phyloP scores from a whole-genome alignment of 1,140 invertebrate species.

The Megathymus violae region DNA sequence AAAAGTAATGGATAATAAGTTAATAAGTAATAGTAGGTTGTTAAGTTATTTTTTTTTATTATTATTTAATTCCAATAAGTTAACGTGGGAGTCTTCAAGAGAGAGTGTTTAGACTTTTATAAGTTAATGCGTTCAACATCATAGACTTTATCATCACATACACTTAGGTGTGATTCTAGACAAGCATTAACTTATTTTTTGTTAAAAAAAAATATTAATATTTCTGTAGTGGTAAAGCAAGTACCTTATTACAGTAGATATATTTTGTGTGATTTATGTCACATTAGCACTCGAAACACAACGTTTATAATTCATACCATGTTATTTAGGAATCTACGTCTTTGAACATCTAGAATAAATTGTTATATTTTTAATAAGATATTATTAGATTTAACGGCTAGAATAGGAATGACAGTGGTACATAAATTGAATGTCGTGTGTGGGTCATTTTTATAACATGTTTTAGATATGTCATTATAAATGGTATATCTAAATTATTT shows the following conservation, averaged over 20 bases:
- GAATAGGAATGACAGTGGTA: constrained; percentile 1
- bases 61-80: no score
- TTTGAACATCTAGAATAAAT: constrained; percentile 4
- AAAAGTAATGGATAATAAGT: no score
- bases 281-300: constrained; percentile 33
- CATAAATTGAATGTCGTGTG: constrained; percentile 11
- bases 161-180: no score
- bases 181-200: no score
- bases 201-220: no score
- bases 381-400: constrained; percentile 26
- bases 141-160: no score
- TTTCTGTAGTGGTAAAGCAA: background rate
- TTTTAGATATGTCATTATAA: background rate
- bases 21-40: no score
- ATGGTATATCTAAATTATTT: background rate
- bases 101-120: no score
- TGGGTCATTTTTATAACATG: constrained; percentile 4
- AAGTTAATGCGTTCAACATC: no score
- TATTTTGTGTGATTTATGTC: constrained; percentile 68
- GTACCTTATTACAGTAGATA: constrained; percentile 43
- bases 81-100: no score
- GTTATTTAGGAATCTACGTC: constrained; percentile 14
- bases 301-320: constrained; percentile 14
- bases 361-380: constrained; percentile 9
- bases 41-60: no score